Base-by-base conservation (phyloP, 2,113 vertebrate species). In the Boleophthalmus pectinirostris region DNA sequence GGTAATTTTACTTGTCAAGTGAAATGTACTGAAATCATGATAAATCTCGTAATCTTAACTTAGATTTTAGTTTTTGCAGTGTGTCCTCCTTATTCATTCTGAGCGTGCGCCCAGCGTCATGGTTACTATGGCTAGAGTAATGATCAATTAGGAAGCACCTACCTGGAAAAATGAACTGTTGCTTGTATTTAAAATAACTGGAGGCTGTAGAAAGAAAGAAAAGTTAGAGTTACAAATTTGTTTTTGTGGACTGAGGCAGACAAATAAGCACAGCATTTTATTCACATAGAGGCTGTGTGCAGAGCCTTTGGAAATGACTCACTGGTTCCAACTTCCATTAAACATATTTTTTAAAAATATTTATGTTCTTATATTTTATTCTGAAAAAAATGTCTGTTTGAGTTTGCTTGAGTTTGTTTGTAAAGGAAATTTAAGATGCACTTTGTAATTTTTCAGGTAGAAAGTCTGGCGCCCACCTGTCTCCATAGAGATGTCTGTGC, bases 161-260 rank as follows among this genome's bases (percentile, higher is more conserved):
- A 98, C 98, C 98, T 84, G 98, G 98, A 87, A 99, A 99, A 90
- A 99, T 98, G 93, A 99, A 99, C 91, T 98, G 97, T 78, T 98
- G 98, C 89, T 98, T 99, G 93, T 97, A 98, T 88, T 98, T 98
- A 93, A 97, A 99, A 87, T 98, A 98, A 91, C 98, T 97, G 86
- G 97, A 96, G 15, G 96, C 98, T 99, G 88, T 75, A 49, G 89
- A 29, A 29, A 29, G 49, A 90, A 77, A 20, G 69, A 76, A 71
- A 70, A 16, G 33, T 80, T 46, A 5, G n/a, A 68, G 70, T 84
- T 24, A 71, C 45, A 74, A 67, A n/a, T 66, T 53, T 51, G 15
- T 54, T n/a, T 33, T 64, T 13, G 38, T 54, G 20, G 51, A 54
- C 51, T 9, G 20, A 46, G 23, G 14, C 54, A 49, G 51, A 21